Conservation (phyloP, 1,140 invertebrate genomes). For the Hycleus phaleratus region DNA sequence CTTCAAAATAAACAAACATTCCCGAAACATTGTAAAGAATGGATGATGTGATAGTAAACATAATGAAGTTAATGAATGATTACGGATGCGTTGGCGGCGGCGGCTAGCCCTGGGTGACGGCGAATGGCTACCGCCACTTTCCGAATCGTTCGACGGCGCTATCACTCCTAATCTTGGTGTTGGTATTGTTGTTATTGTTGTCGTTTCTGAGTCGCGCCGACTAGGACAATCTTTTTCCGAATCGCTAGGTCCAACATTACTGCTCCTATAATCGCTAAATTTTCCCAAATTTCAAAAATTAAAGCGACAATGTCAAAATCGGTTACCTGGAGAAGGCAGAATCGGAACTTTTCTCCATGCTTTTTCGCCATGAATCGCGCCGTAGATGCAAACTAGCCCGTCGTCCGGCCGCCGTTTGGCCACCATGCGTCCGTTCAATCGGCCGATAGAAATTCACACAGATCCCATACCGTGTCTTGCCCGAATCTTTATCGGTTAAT, state of each 20-base stretch:
- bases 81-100: conserved; percentile 71
- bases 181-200: conserved; percentile 24
- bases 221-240: conserved; percentile 71
- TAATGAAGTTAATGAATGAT: conserved; percentile 90
- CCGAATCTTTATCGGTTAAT: conserved; percentile 97
- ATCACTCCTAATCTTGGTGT: conserved; percentile 56
- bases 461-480: conserved; percentile 77
- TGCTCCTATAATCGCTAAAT: conserved; percentile 82
- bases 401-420: conserved; percentile 28
- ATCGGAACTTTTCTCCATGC: conserved; percentile 83
- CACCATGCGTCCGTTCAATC: conserved; percentile 53
- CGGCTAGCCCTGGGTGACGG: conserved; percentile 76
- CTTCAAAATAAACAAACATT: conserved; percentile 92
- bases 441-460: conserved; percentile 98
- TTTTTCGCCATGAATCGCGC: conserved; percentile 80
- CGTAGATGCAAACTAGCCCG: conserved; percentile 53
- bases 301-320: too few relatives aligned
- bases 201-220: conserved; percentile 57
- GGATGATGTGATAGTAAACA: conserved; percentile 99
- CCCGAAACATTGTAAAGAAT: conserved; percentile 95
- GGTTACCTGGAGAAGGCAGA: conserved; percentile 82
- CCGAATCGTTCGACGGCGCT: conserved; percentile 67
- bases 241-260: conserved; percentile 78
- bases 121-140: conserved; percentile 79
- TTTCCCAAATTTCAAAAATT: not conserved